phyloP scores from a whole-genome alignment of 2,888 invertebrate genomes.

The Carpatolechia fugitivella region DNA sequence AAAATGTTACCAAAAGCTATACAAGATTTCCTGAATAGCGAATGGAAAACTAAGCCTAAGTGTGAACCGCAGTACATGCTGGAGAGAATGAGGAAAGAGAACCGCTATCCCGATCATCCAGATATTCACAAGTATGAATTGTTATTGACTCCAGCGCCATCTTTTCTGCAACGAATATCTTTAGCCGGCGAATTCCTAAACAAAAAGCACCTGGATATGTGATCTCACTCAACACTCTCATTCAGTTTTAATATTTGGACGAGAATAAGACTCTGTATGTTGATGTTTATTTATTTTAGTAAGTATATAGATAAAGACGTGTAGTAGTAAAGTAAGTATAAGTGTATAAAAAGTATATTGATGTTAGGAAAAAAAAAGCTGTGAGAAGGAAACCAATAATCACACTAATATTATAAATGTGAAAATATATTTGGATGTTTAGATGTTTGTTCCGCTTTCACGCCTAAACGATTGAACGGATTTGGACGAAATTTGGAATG shows the following conservation, averaged over 20 bases:
- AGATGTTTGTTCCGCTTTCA: too few species aligned
- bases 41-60: constrained; percentile 70
- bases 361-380: too few species aligned
- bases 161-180: constrained; percentile 88
- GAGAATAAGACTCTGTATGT: too few species aligned
- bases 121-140: constrained; percentile 82
- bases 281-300: too few species aligned
- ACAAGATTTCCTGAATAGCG: constrained; percentile 76
- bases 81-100: constrained; percentile 83
- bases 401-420: too few species aligned
- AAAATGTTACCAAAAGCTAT: constrained; percentile 78
- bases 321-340: too few species aligned
- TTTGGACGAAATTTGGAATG: too few species aligned
- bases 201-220: constrained; percentile 62
- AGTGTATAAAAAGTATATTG: too few species aligned
- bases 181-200: constrained; percentile 87
- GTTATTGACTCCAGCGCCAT: constrained; percentile 88
- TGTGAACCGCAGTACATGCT: constrained; percentile 87
- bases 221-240: constrained; percentile 11
- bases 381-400: too few species aligned
- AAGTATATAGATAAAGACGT: too few species aligned
- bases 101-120: constrained; percentile 78
- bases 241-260: background rate
- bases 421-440: too few species aligned
- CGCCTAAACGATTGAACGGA: too few species aligned